A percentile compares a stretch with the other conserved stretches of the same genome.
Conservation (phyloP, 2,888 invertebrate species). For the Hydrotaea diabolus region DNA sequence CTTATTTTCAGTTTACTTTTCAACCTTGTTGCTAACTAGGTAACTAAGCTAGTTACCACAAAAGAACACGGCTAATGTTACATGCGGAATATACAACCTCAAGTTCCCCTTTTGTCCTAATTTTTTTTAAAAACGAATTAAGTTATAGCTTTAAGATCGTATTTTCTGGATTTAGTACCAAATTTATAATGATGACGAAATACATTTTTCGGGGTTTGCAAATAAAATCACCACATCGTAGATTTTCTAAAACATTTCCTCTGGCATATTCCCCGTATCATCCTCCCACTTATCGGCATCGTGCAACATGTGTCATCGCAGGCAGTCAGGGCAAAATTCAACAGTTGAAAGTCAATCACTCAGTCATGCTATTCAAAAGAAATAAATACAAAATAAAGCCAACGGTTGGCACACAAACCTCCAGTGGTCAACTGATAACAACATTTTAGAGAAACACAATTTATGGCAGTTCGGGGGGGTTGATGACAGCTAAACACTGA, state of each 20-base stretch:
- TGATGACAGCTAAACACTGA: slow-evolving; percentile 23
- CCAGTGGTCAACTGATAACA: not conserved
- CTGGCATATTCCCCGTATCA: too few relatives aligned
- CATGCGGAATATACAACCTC: too few relatives aligned
- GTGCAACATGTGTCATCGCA: slow-evolving; percentile 31
- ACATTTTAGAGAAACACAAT: slow-evolving; percentile 16
- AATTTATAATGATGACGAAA: too few relatives aligned
- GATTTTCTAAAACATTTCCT: not conserved
- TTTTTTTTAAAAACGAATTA: too few relatives aligned
- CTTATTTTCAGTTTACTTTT: too few relatives aligned
- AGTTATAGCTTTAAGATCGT: too few relatives aligned
- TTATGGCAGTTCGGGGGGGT: slow-evolving; percentile 19
- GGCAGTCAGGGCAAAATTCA: not conserved
- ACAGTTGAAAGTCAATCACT: slow-evolving; percentile 10
- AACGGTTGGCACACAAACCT: slow-evolving; percentile 17
- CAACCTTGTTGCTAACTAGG: too few relatives aligned
- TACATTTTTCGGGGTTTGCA: too few relatives aligned
- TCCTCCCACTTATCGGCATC: not conserved
- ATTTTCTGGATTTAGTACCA: too few relatives aligned
- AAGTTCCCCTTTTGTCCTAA: too few relatives aligned
- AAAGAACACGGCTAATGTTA: too few relatives aligned
- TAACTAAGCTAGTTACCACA: too few relatives aligned
- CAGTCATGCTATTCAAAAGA: not conserved
- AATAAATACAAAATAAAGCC: not conserved
- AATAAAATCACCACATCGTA: not conserved